Evolutionary conservation across 2,797 vertebrate species (phyloP).

Genomic region (Chloroceryle amazona): DNA sequence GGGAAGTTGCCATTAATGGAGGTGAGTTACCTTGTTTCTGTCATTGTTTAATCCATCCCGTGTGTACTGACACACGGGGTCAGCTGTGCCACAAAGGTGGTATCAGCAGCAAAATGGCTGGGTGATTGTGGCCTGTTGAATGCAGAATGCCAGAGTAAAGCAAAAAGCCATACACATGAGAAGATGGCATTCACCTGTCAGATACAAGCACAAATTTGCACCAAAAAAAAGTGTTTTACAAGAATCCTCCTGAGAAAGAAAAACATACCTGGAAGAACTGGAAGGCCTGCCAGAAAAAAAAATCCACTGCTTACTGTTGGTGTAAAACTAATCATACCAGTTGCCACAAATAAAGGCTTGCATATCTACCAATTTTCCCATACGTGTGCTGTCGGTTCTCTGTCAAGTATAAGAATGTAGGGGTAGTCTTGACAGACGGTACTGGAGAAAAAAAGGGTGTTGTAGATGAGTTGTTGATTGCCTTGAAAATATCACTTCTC

Average conservation of each 20-base stretch:
- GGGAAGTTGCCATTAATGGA: constrained; percentile 94
- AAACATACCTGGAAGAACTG: constrained; percentile 14
- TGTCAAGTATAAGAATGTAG: constrained; percentile 35
- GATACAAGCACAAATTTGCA: not conserved
- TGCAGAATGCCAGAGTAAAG: not conserved
- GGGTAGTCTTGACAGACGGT: constrained; percentile 30
- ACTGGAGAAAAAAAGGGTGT: not conserved
- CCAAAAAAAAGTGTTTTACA: not conserved
- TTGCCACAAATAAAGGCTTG: constrained; percentile 50
- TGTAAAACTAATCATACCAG: not conserved
- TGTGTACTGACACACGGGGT: not conserved
- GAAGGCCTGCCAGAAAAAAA: constrained; percentile 17
- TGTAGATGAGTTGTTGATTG: constrained; percentile 52
- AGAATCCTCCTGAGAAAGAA: constrained; percentile 3
- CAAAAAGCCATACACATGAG: not conserved
- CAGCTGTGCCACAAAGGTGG: not conserved
- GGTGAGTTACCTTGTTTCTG: constrained; percentile 75
- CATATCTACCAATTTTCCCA: not conserved
- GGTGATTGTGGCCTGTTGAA: not conserved
- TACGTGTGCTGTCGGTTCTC: constrained; percentile 16
- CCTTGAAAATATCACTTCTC: constrained; percentile 58
- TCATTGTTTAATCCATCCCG: not conserved
- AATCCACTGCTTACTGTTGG: not conserved
- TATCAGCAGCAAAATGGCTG: not conserved
- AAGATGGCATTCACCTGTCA: not conserved